Evolutionary conservation across 2,113 vertebrate species (phyloP), one percentile per base, ranked within the genome.

Genomic region (Hipposideros armiger): DNA sequence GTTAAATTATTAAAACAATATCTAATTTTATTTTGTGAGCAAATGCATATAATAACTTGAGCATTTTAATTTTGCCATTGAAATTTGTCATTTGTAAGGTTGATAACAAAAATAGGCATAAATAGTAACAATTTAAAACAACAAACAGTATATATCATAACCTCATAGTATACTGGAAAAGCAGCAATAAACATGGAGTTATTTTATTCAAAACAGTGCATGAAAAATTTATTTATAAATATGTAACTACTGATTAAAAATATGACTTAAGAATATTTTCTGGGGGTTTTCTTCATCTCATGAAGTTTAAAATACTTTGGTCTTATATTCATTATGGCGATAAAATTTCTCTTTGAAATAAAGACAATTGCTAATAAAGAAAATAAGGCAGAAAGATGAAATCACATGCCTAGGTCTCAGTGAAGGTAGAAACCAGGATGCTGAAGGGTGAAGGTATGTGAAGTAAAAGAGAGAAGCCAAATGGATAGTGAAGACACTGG

Each of bases 321-420:
- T 4, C 20, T 69, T 92, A 88, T 73, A 92, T 9, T 90, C 80
- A 36, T 66, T 74, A 52, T 70, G 67, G 58, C 87, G 72, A 83
- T 30, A 90, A 93, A 91, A 72, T 69, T 85, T 67, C 19, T 83
- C 74, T 94, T 92, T 74, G 19, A 96, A 94, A 94, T 85, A 87
- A 90, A 93, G 66, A 80, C 28, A 62, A 40, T n/a, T 87, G 64
- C 32, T 70, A 82, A 87, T 45, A 56, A 92, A 60, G 40, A 90
- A 92, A 92, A 87, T 76, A 78, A 69, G 66, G 52, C 28, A 87
- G 42, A 36, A 58, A 88, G 78, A 60, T 81, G 81, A 91, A 93
- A 88, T 73, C n/a, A 62, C 22, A 82, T 42, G 54, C 16, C 58
- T 70, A 78, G 20, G n/a, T 50, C 60, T 78, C 47, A 47, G n/a